Percentiles rank a stretch among this genome's conserved stretches.
Conservation (phyloP, 1,140 invertebrate species). For the Platyscapa corneri region DNA sequence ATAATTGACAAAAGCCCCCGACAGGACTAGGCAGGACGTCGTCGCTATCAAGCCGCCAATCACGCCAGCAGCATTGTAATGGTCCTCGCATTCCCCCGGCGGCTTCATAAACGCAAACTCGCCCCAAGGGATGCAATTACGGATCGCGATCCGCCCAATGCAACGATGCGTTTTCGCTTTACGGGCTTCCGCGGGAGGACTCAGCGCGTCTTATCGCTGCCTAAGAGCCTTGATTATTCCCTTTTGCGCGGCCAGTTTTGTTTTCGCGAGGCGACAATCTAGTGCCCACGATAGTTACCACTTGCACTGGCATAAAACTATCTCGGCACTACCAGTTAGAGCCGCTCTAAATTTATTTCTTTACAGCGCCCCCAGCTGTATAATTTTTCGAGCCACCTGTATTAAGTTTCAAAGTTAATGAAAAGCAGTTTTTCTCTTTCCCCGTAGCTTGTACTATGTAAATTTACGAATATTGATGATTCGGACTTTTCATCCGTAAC, state of each 20-base stretch:
- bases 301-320: background rate
- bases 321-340: background rate
- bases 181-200: background rate
- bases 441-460: background rate
- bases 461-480: background rate
- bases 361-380: background rate
- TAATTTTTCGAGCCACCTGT: background rate
- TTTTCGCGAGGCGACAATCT: background rate
- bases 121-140: constrained; percentile 30
- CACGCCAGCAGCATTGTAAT: background rate
- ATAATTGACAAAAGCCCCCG: background rate
- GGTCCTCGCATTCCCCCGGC: background rate
- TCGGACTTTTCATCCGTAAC: background rate
- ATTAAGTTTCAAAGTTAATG: constrained; percentile 13
- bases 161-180: background rate
- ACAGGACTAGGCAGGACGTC: background rate
- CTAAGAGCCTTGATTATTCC: background rate
- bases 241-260: background rate
- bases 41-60: background rate
- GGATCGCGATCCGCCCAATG: background rate
- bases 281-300: background rate
- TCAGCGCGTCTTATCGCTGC: background rate
- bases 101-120: background rate
- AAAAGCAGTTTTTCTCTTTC: background rate
- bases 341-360: background rate